Percentiles rank a stretch among this genome's conserved stretches.
These are phyloP conservation scores for Hypomesus transpacificus DNA, from an alignment of 2,113 vertebrate genomes.

Conservation along the genomic window DNA sequence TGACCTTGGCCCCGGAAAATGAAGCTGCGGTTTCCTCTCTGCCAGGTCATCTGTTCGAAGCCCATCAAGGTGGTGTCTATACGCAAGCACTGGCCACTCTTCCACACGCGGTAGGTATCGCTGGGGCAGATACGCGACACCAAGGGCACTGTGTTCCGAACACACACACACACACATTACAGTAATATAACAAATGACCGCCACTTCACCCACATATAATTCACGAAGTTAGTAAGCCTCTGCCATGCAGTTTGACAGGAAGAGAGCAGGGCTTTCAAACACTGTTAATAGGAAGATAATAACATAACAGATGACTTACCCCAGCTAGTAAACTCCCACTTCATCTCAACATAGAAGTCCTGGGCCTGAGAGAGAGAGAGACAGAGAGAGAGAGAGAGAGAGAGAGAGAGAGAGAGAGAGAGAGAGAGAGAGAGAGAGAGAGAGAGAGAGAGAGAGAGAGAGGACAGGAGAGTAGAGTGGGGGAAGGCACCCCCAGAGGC, in stretches of 20 bases:
- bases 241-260: slow-evolving; percentile 16
- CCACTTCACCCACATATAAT: no score
- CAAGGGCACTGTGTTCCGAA: slow-evolving; percentile 80
- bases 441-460: background rate
- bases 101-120: slow-evolving; percentile 97
- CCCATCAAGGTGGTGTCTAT: slow-evolving; percentile 95
- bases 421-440: slow-evolving; percentile 23
- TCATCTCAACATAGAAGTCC: slow-evolving; percentile 98
- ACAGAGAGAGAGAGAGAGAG: background rate
- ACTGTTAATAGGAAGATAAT: slow-evolving; percentile 16
- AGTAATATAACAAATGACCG: background rate
- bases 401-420: slow-evolving; percentile 12
- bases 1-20: slow-evolving; percentile 94
- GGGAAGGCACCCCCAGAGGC: slow-evolving; percentile 20
- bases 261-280: background rate
- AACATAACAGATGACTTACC: slow-evolving; percentile 72
- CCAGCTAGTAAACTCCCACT: slow-evolving; percentile 98
- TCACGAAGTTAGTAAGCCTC: slow-evolving; percentile 13
- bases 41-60: slow-evolving; percentile 99
- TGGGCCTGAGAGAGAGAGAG: slow-evolving; percentile 36
- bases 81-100: slow-evolving; percentile 92
- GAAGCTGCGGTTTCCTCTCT: slow-evolving; percentile 94
- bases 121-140: slow-evolving; percentile 98
- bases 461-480: slow-evolving; percentile 5
- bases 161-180: background rate